A percentile compares a stretch with the other conserved stretches of the same genome.
phyloP scores from a whole-genome alignment of 2,888 invertebrate species.

The Cantharis flavilabris region DNA sequence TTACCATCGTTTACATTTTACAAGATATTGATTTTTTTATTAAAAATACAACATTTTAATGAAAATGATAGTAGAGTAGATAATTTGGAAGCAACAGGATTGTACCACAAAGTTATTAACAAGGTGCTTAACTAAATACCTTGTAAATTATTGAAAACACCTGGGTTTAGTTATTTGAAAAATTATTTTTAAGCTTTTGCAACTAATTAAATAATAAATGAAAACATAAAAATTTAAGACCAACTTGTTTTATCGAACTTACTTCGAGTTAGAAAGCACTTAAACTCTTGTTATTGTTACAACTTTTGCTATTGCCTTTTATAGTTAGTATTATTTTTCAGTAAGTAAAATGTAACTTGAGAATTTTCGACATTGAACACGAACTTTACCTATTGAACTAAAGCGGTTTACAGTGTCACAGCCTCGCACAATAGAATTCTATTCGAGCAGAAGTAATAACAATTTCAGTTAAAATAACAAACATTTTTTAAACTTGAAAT shows the following conservation, averaged over 20 bases:
- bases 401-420: background rate
- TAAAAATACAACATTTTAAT: too few species aligned
- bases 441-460: background rate
- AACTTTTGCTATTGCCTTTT: slow-evolving; percentile 3
- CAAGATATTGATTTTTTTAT: too few species aligned
- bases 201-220: background rate
- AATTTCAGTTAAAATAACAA: background rate
- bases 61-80: too few species aligned
- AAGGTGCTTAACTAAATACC: background rate
- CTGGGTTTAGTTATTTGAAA: background rate
- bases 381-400: slow-evolving; percentile 1
- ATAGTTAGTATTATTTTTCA: slow-evolving; percentile 4
- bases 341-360: slow-evolving; percentile 2
- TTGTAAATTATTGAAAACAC: background rate
- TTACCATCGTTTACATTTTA: too few species aligned
- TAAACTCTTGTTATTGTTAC: slow-evolving; percentile 1
- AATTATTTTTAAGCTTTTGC: background rate
- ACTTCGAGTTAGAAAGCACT: background rate
- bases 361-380: slow-evolving; percentile 2
- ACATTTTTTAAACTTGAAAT: background rate
- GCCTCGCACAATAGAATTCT: background rate
- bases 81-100: background rate
- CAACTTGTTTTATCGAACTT: background rate
- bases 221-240: background rate
- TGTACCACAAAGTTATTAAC: too few species aligned